These are phyloP conservation scores for Melanostigma gelatinosum DNA, from an alignment of 2,113 vertebrate genomes.

Conservation along the genomic window DNA sequence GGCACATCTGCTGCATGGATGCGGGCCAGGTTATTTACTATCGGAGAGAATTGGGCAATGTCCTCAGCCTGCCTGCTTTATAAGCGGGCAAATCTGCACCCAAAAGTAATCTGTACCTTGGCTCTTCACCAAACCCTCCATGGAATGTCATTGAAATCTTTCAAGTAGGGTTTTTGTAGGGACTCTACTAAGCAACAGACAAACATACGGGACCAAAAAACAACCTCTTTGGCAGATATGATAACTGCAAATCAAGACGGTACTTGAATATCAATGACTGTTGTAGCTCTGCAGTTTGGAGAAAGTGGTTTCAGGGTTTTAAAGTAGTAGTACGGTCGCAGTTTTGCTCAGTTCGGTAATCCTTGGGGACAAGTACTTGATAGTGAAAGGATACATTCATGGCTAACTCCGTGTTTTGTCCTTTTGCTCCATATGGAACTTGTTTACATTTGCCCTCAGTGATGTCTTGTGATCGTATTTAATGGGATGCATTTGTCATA, in stretches of 20 bases:
- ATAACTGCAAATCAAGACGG: background rate
- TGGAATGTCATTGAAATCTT: background rate
- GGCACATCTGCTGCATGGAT: background rate
- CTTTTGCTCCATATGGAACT: background rate
- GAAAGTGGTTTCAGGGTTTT: background rate
- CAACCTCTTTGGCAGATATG: background rate
- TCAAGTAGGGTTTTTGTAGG: background rate
- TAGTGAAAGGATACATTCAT: background rate
- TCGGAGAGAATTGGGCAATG: constrained; percentile 13
- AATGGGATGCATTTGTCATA: background rate
- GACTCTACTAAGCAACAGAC: constrained; percentile 5
- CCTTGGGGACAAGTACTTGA: background rate
- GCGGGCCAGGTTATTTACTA: background rate
- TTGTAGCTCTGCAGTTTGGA: background rate
- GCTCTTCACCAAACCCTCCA: constrained; percentile 11
- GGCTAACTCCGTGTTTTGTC: background rate
- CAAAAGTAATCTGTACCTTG: constrained; percentile 19
- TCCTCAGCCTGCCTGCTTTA: constrained; percentile 14
- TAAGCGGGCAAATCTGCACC: constrained; percentile 14
- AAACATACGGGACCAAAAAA: background rate
- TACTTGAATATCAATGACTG: background rate
- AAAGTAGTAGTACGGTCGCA: background rate
- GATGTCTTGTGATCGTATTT: background rate
- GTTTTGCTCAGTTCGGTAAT: background rate
- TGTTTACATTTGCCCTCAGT: background rate